These are phyloP conservation scores for Pararge aegeria DNA, from an alignment of 1,140 invertebrate genomes.

Conservation along the genomic window DNA sequence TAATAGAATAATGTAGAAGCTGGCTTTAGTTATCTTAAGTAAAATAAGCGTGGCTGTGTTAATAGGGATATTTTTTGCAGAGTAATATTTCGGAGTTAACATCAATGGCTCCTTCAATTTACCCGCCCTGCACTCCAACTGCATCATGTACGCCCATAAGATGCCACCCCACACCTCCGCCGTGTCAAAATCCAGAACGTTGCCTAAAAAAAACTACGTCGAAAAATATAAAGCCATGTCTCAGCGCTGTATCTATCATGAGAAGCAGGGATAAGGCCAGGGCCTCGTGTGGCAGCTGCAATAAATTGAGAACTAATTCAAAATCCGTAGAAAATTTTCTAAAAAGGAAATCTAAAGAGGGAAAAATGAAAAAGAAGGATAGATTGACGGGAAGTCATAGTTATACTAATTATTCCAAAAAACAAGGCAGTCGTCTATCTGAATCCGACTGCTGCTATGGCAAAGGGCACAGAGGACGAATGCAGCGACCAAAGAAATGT, in stretches of 20 bases:
- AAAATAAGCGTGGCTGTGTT: background rate
- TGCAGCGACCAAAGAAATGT: constrained; percentile 41
- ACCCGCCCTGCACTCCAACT: constrained; percentile 61
- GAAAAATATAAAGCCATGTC: constrained; percentile 57
- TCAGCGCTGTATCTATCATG: constrained; percentile 64
- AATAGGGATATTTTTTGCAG: constrained; percentile 39
- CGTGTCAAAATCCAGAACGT: constrained; percentile 60
- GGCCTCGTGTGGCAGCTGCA: constrained; percentile 47
- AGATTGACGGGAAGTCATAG: constrained; percentile 46
- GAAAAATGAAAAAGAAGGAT: constrained; percentile 51
- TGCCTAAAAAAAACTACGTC: constrained; percentile 55
- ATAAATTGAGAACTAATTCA: constrained; percentile 38
- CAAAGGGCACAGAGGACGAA: constrained; percentile 57
- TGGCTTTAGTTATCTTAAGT: constrained; percentile 41
- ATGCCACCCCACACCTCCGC: constrained; percentile 60
- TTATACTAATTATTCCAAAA: constrained; percentile 47
- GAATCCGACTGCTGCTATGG: constrained; percentile 51
- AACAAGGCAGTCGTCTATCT: constrained; percentile 33
- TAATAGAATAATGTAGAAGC: constrained; percentile 20
- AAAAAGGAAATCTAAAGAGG: constrained; percentile 53
- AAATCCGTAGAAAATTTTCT: constrained; percentile 49
- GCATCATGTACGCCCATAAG: constrained; percentile 57
- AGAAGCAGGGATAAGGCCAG: constrained; percentile 53
- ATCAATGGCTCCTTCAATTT: constrained; percentile 55
- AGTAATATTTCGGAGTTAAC: constrained; percentile 32